phyloP scores from a whole-genome alignment of 2,797 vertebrate genomes.

The Crocidura indochinensis region DNA sequence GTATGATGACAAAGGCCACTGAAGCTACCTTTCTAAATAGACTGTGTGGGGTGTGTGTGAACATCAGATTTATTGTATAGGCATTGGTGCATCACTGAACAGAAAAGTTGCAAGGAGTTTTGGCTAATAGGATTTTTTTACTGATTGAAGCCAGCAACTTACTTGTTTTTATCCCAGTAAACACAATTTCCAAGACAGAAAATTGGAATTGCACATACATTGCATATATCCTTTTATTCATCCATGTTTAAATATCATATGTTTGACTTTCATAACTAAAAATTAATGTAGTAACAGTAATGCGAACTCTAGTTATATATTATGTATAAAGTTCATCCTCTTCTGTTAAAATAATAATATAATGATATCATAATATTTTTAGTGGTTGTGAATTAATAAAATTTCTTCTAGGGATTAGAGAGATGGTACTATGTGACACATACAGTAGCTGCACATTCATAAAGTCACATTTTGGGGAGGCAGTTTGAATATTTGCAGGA shows the following conservation, averaged over 20 bases:
- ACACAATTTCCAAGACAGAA: slow-evolving; percentile 33
- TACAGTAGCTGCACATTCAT: not conserved
- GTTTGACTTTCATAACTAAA: slow-evolving; percentile 33
- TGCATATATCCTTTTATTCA: not conserved
- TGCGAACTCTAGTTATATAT: not conserved
- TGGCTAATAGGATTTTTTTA: slow-evolving; percentile 55
- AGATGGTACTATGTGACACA: not conserved
- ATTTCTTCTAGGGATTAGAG: slow-evolving; percentile 9
- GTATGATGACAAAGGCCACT: not conserved
- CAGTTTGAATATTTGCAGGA: not conserved
- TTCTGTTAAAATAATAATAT: not conserved
- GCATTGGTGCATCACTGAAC: slow-evolving; percentile 42
- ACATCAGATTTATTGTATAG: slow-evolving; percentile 75
- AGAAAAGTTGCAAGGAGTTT: slow-evolving; percentile 55
- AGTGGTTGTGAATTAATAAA: slow-evolving; percentile 59
- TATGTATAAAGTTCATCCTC: not conserved
- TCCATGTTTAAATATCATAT: not conserved
- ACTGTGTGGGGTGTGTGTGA: not conserved
- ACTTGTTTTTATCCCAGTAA: slow-evolving; percentile 73
- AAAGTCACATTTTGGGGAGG: not conserved
- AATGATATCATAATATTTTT: not conserved
- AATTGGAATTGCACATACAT: slow-evolving; percentile 47
- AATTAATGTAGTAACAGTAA: slow-evolving; percentile 51
- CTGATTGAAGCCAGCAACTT: slow-evolving; percentile 47
- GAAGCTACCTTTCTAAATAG: slow-evolving; percentile 32